Evolutionary conservation across 2,113 vertebrate species (phyloP).

Genomic region (Gallinago undulata): DNA sequence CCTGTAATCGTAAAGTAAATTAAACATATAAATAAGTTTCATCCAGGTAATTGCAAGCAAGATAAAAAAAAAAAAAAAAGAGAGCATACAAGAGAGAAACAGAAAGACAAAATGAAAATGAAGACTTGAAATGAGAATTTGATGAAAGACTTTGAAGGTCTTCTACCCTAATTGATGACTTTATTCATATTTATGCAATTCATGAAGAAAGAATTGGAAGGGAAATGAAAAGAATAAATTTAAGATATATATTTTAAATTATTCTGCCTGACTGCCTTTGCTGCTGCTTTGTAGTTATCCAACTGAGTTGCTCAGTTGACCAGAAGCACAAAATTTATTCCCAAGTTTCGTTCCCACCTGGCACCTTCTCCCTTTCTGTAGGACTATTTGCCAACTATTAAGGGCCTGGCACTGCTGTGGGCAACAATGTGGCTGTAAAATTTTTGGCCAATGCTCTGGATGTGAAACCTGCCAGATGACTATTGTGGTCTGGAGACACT

Average conservation of each 20-base stretch:
- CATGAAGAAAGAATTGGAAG: not conserved
- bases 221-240: constrained; percentile 57
- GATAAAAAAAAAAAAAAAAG: not conserved
- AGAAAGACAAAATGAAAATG: constrained; percentile 13
- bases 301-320: not conserved
- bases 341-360: not conserved
- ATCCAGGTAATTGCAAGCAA: constrained; percentile 22
- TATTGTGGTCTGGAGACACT: not conserved
- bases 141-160: constrained; percentile 19
- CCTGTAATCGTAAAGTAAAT: constrained; percentile 20
- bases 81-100: not conserved
- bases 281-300: not conserved
- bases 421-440: not conserved
- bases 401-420: not conserved
- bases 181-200: constrained; percentile 51
- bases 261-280: not conserved
- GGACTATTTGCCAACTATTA: not conserved
- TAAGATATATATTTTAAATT: not conserved
- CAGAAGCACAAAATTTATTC: not conserved
- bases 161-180: constrained; percentile 37
- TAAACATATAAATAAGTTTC: constrained; percentile 39
- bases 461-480: not conserved
- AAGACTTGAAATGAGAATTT: constrained; percentile 12
- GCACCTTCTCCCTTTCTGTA: not conserved
- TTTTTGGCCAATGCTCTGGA: not conserved